Evolutionary conservation across 2,797 vertebrate genomes (phyloP).

Genomic region (Cottoperca gobio): DNA sequence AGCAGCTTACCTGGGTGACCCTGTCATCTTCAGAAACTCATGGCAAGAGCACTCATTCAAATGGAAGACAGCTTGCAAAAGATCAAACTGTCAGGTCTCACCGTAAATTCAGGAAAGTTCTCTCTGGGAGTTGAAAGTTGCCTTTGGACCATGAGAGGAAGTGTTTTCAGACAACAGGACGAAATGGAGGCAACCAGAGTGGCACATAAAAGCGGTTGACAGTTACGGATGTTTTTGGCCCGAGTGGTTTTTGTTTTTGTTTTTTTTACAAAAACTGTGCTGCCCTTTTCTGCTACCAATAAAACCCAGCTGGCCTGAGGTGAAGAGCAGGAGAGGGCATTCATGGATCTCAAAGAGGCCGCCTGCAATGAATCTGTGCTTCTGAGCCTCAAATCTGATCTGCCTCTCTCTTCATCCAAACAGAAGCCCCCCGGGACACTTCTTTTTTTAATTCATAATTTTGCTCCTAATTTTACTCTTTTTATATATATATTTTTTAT

Average conservation of each 20-base stretch:
- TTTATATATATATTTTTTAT: too few relatives aligned
- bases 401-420: neutral
- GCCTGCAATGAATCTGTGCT: conserved; percentile 9
- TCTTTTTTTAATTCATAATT: neutral
- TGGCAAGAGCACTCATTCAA: conserved; percentile 21
- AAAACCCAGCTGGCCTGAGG: conserved; percentile 9
- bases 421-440: neutral
- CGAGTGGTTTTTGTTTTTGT: neutral
- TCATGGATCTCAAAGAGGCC: conserved; percentile 17
- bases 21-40: conserved; percentile 12
- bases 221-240: conserved; percentile 15
- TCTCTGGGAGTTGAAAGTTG: conserved; percentile 1
- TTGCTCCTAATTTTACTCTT: neutral
- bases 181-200: neutral
- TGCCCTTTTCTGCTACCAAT: conserved; percentile 18
- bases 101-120: conserved; percentile 8
- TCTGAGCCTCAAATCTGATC: conserved; percentile 19
- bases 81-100: conserved; percentile 23
- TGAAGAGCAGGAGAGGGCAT: conserved; percentile 7
- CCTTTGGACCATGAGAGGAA: neutral
- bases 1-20: conserved; percentile 12
- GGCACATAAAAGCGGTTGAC: conserved; percentile 25
- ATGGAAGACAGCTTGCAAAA: conserved; percentile 30
- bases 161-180: neutral
- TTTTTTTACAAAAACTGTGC: neutral